Evolutionary conservation across 2,797 vertebrate species (phyloP).

Genomic region (Schizopygopsis pylzovi): DNA sequence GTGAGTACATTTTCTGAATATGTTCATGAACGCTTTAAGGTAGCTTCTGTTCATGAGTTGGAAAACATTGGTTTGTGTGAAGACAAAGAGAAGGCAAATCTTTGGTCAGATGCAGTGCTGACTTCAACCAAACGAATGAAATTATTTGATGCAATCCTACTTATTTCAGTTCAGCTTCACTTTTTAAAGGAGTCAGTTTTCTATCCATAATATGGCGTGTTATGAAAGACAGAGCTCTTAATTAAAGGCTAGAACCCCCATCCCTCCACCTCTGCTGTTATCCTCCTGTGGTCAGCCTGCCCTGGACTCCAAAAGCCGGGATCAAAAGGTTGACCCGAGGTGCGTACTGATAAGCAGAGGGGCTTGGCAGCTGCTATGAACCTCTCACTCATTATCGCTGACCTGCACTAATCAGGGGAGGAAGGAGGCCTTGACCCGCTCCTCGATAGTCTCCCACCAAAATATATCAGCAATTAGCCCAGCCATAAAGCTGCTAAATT

Average conservation of each 20-base stretch:
- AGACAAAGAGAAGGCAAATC: neutral
- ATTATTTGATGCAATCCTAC: neutral
- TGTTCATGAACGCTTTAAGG: neutral
- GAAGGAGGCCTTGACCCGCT: slow-evolving; percentile 42
- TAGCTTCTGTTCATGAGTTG: neutral
- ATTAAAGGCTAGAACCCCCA: slow-evolving; percentile 25
- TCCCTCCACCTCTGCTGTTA: slow-evolving; percentile 8
- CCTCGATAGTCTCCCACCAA: slow-evolving; percentile 41
- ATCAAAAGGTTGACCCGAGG: slow-evolving; percentile 32
- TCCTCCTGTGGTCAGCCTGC: slow-evolving; percentile 42
- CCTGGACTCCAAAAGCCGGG: slow-evolving; percentile 14
- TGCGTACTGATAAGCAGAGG: slow-evolving; percentile 45
- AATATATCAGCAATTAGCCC: slow-evolving; percentile 51
- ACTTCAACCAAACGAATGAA: neutral
- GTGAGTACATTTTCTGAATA: neutral
- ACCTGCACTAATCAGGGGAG: slow-evolving; percentile 45
- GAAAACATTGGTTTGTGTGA: neutral
- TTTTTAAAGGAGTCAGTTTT: neutral
- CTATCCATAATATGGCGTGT: neutral
- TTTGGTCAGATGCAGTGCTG: neutral
- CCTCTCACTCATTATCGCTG: slow-evolving; percentile 56
- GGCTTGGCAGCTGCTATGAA: slow-evolving; percentile 20
- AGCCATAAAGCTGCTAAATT: neutral
- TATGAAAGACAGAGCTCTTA: slow-evolving; percentile 13
- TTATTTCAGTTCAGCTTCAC: slow-evolving; percentile 14